Evolutionary conservation across 1,140 invertebrate genomes (phyloP), one percentile per base, ranked within the genome.

Genomic region (Adoxophyes honmai): DNA sequence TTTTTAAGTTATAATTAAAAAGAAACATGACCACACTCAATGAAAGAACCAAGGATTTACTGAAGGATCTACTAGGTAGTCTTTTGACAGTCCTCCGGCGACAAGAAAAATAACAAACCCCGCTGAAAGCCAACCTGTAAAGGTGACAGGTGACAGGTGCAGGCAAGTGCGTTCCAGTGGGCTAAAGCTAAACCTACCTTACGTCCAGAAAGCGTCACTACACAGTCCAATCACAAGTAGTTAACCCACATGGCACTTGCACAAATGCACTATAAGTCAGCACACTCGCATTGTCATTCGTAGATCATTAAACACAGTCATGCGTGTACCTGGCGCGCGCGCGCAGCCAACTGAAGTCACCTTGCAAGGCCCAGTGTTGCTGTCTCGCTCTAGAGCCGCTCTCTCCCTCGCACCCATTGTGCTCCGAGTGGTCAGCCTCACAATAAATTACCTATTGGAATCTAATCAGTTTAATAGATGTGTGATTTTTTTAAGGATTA

Each of bases 381-480:
- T 56, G 59, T 86, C 80, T 73, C 80, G 48, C 60, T 81, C 75
- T 63, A 64, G 73, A 66, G 70, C 42, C 69, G 14, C 56, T 21
- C 62, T 76, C 75, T 62, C 69, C 11, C 63, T 87, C 84, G 78
- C 81, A 74, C 81, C 81, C 82, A 87, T 85, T 87, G 84, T 84
- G 83, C 84, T 64, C 63, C 52, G 75, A 81, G 70, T 73, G 70
- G 71, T 70, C 57, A 53, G 55, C 65, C 63, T 77, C 73, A 86
- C 84, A 86, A 86, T 87, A 87, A 87, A 86, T 86, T 81, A 86
- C 79, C 64, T 84, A 84, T 87, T 78, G 78, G 77, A 86, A 86
- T 87, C 84, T 87, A 86, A 87, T 87, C 84, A 84, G 73, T 87
- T 83, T 83, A 86, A 84, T 86, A 84, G 80, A 80, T 83, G 75